Conservation (phyloP, 2,113 vertebrate genomes). For the Peucedramus taeniatus region DNA sequence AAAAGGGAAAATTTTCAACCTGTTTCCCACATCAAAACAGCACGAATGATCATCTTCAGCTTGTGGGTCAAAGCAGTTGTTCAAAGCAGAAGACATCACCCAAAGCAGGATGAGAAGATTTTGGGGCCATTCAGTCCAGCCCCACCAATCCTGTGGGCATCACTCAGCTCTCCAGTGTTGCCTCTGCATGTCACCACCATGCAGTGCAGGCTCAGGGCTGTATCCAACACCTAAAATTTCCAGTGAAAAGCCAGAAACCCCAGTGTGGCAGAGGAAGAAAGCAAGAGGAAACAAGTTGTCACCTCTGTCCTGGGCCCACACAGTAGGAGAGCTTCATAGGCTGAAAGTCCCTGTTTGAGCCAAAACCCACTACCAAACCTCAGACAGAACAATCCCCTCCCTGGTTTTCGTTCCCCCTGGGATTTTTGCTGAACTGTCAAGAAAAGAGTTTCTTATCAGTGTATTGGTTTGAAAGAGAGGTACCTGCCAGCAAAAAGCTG, state of each 20-base stretch:
- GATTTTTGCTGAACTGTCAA: neutral
- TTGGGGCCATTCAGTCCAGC: neutral
- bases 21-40: neutral
- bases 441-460: neutral
- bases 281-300: neutral
- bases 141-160: neutral
- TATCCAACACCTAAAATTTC: neutral
- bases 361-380: neutral
- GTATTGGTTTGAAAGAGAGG: too few relatives aligned
- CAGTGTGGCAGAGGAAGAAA: neutral
- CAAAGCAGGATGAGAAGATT: neutral
- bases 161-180: neutral
- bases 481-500: too few relatives aligned
- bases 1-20: neutral
- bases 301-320: neutral
- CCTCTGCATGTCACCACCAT: neutral
- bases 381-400: neutral
- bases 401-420: neutral
- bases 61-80: neutral
- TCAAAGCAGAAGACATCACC: neutral
- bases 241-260: neutral
- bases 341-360: neutral
- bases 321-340: neutral
- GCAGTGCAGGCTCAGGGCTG: neutral
- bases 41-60: rapidly evolving